These are phyloP conservation scores for Helicolenus hilgendorfi DNA, from an alignment of 2,797 vertebrate genomes.

Conservation along the genomic window DNA sequence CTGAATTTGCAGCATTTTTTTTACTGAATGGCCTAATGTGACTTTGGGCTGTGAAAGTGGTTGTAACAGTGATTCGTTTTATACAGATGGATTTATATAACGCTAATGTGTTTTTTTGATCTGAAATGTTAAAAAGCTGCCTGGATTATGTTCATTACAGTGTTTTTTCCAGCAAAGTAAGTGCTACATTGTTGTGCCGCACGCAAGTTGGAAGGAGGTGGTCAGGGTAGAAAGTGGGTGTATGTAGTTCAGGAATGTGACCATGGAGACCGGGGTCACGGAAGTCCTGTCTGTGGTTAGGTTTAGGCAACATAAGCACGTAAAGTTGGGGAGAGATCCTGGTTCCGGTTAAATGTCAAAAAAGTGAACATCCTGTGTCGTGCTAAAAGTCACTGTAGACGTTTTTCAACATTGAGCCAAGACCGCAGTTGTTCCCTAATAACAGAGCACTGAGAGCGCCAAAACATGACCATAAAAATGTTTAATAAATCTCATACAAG, in stretches of 20 bases:
- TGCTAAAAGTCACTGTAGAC: neutral
- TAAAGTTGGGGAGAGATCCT: neutral
- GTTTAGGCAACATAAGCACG: neutral
- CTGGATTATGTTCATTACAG: neutral
- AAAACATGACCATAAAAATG: neutral
- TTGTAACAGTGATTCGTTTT: neutral
- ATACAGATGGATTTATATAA: neutral
- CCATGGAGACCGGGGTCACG: neutral
- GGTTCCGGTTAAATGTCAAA: neutral
- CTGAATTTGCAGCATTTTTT: neutral
- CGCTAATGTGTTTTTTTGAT: neutral
- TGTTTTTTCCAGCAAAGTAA: neutral
- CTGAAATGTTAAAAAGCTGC: neutral
- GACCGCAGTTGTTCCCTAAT: neutral
- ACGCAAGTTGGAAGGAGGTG: neutral
- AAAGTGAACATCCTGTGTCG: neutral
- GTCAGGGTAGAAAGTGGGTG: neutral
- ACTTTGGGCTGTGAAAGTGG: neutral
- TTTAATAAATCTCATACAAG: neutral
- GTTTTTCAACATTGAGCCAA: neutral
- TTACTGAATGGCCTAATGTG: neutral
- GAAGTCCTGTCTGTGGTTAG: neutral
- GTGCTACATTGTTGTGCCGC: neutral
- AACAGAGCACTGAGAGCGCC: neutral
- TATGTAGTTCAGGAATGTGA: neutral